Evolutionary conservation across 1,140 invertebrate genomes (phyloP), one percentile per base, ranked within the genome.

Genomic region (Zaprionus africanus): DNA sequence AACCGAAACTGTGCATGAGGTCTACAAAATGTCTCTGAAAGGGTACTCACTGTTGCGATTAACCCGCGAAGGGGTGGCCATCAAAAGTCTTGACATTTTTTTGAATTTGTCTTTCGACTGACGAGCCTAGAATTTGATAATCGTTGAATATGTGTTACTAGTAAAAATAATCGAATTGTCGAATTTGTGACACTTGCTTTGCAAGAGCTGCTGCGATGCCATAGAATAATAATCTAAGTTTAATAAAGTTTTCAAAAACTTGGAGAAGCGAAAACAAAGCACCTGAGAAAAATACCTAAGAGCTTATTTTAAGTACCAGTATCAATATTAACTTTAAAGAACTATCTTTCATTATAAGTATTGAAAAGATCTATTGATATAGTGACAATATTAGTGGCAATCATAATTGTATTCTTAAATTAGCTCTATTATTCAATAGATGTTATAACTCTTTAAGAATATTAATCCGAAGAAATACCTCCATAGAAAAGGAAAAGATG

Each of bases 21-120:
- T 24, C 19, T 36, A 9, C 2, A 34, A 9, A 9, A 7, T 1
- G 9, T 0, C 12, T 13, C 24, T 36, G 0, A 13, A 13, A 12
- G 2, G 1, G 26, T 60, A 90, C 84, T 88, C 54, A 87, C 81
- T 54, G 54, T 82, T 65, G 26, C 60, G 70, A 1, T 66, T 62
- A 22, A 90, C 17, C 12, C 68, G 78, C 62, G 65, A 59, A 13
- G 68, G 54, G 26, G 71, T 51, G 12, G 69, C 76, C 67, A 59
- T 62, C 57, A 88, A 66, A 28, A 85, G 64, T 67, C 85, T 73
- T 6, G 85, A 88, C 85, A 88, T 88, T 53, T 49, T 49, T 67
- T 13, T 38, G 11, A 12, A 51, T 59, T 31, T 12, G 38, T 58
- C 28, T 19, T 24, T 28, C 36, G 41, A 31, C n/a, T 38, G 51